Percentiles rank a stretch among this genome's conserved stretches.
Evolutionary conservation across 2,797 vertebrate species (phyloP).

Genomic region (Podarcis siculus): DNA sequence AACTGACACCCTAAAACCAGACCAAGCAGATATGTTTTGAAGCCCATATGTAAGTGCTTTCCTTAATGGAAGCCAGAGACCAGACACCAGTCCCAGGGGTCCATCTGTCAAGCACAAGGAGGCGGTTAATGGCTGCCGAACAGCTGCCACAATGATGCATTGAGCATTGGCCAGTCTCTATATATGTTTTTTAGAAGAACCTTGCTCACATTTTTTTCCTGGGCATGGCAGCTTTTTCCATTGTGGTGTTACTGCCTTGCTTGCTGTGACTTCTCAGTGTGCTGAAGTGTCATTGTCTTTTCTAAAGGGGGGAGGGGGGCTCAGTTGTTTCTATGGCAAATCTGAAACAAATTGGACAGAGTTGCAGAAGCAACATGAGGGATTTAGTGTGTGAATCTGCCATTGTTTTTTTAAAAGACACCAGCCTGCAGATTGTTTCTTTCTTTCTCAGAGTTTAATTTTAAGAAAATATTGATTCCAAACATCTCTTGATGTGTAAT

Average conservation of each 20-base stretch:
- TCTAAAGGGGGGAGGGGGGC: slow-evolving; percentile 13
- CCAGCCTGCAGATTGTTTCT: neutral
- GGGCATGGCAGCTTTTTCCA: slow-evolving; percentile 55
- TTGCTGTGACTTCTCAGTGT: slow-evolving; percentile 5
- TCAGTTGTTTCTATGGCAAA: slow-evolving; percentile 70
- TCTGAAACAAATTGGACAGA: slow-evolving; percentile 28
- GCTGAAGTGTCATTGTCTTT: slow-evolving; percentile 61
- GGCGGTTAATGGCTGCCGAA: slow-evolving; percentile 2
- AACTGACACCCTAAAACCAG: neutral
- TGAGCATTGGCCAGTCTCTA: slow-evolving; percentile 38
- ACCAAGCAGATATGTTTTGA: neutral
- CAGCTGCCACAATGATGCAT: slow-evolving; percentile 48
- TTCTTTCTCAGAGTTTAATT: neutral
- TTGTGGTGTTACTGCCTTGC: slow-evolving; percentile 14
- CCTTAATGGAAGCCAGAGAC: slow-evolving; percentile 5
- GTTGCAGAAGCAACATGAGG: neutral
- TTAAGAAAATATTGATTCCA: neutral
- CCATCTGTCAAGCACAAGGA: slow-evolving; percentile 17
- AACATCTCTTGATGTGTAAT: neutral
- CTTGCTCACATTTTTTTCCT: slow-evolving; percentile 4
- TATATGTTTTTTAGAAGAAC: slow-evolving; percentile 30
- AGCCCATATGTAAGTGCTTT: neutral
- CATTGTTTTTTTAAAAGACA: neutral
- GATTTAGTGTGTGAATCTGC: neutral
- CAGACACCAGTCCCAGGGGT: neutral